phyloP scores from a whole-genome alignment of 2,797 vertebrate genomes.

The Crax fasciolata region DNA sequence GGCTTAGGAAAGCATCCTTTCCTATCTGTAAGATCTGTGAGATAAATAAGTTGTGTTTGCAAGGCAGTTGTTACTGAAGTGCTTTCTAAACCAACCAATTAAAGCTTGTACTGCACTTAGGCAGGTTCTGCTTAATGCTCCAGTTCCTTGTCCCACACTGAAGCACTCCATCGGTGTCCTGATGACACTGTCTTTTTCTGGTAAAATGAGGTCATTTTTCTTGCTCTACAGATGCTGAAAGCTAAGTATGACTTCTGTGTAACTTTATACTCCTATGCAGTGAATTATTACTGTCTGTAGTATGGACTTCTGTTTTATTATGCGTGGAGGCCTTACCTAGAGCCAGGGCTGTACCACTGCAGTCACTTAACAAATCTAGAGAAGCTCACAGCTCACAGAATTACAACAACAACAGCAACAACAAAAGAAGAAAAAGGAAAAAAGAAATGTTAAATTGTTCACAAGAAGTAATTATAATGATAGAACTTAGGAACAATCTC shows the following conservation, averaged over 20 bases:
- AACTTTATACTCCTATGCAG: not conserved
- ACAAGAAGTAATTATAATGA: constrained; percentile 50
- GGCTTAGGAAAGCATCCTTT: not conserved
- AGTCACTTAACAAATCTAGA: not conserved
- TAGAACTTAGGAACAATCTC: constrained; percentile 32
- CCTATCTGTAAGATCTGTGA: not conserved
- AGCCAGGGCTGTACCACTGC: not conserved
- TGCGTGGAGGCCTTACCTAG: not conserved
- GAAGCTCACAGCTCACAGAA: not conserved
- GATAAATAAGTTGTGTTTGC: not conserved
- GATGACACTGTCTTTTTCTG: not conserved
- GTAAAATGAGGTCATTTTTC: not conserved
- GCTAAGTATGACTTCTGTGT: not conserved
- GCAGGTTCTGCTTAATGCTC: not conserved
- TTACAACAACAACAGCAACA: not conserved
- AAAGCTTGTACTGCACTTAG: not conserved
- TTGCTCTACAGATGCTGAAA: not conserved
- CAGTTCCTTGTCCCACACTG: not conserved
- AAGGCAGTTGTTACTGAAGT: not conserved
- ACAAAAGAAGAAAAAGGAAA: not conserved
- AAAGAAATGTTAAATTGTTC: constrained; percentile 27
- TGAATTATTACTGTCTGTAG: not conserved
- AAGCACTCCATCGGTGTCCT: not conserved
- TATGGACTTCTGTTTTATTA: constrained; percentile 2
- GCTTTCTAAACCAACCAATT: not conserved